Conservation (phyloP, 2,888 invertebrate genomes). For the Dorcus hopei region DNA sequence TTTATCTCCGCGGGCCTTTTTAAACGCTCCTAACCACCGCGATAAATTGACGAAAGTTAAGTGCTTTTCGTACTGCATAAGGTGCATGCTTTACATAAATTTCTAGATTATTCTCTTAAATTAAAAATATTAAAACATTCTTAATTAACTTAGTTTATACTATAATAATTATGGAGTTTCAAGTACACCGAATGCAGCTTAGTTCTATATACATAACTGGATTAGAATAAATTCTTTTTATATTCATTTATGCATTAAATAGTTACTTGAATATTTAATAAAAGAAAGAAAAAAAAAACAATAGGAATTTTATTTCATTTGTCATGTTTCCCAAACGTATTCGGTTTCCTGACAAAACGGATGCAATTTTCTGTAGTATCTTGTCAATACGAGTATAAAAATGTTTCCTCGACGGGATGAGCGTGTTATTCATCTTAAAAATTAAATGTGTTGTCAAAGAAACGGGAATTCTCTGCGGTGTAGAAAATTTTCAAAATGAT, state of each 20-base stretch:
- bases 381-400: background rate
- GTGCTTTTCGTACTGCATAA: too few species aligned
- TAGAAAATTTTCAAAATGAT: constrained; percentile 12
- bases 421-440: background rate
- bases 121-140: too few species aligned
- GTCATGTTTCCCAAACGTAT: background rate
- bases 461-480: background rate
- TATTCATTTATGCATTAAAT: too few species aligned
- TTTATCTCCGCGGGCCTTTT: constrained; percentile 1
- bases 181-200: too few species aligned
- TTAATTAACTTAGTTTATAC: too few species aligned
- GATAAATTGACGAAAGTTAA: background rate
- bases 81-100: too few species aligned
- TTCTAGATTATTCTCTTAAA: too few species aligned
- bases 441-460: background rate
- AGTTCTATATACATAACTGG: too few species aligned
- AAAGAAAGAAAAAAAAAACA: background rate
- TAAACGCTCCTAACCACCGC: background rate
- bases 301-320: background rate
- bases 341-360: background rate
- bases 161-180: too few species aligned
- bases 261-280: too few species aligned
- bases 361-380: background rate
- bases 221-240: too few species aligned
- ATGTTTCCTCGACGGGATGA: background rate